These are phyloP conservation scores for Stenchaetothrips biformis DNA, from an alignment of 2,888 invertebrate genomes.

Conservation along the genomic window DNA sequence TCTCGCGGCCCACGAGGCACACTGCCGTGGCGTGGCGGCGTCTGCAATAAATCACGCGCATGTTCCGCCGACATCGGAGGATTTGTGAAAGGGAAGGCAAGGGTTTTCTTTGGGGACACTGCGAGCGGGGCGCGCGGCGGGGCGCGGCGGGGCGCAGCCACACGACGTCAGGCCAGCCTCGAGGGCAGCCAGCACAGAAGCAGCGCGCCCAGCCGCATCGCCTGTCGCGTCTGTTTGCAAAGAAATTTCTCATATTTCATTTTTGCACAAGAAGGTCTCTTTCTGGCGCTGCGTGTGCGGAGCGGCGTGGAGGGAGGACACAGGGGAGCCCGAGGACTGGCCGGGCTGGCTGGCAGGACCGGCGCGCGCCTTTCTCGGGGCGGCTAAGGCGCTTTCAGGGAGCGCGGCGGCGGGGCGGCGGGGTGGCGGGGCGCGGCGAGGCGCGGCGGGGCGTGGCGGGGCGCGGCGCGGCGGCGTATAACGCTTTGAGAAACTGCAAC, in stretches of 20 bases:
- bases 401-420: too few species aligned
- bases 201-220: neutral
- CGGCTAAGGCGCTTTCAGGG: too few species aligned
- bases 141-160: neutral
- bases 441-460: too few species aligned
- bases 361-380: neutral
- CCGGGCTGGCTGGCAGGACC: conserved; percentile 25
- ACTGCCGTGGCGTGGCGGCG: neutral
- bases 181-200: neutral
- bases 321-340: neutral
- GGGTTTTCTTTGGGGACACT: conserved; percentile 18
- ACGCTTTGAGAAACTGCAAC: neutral
- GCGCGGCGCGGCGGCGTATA: neutral
- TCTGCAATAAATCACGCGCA: conserved; percentile 13
- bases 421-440: too few species aligned
- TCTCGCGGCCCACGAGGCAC: neutral
- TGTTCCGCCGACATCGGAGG: conserved; percentile 22
- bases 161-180: neutral
- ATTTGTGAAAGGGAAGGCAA: conserved; percentile 13
- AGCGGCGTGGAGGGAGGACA: too few species aligned
- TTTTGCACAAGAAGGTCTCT: neutral
- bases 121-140: neutral
- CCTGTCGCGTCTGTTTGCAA: conserved; percentile 5
- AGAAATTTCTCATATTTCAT: conserved; percentile 22
- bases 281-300: too few species aligned